A percentile compares a stretch with the other conserved stretches of the same genome.
These are phyloP conservation scores for Operophtera brumata DNA, from an alignment of 2,888 invertebrate species.

Conservation along the genomic window DNA sequence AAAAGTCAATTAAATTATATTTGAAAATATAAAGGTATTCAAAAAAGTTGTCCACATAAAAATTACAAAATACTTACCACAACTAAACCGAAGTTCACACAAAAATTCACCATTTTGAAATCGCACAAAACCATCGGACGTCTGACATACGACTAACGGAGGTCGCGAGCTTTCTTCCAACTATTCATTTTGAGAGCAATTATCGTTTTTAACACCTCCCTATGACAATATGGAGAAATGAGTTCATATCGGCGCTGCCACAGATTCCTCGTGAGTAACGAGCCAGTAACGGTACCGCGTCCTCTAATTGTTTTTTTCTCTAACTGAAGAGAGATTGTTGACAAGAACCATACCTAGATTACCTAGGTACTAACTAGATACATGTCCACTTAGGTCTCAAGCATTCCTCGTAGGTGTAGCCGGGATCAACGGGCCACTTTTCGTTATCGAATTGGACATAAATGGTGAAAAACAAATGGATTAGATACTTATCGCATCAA, in stretches of 20 bases:
- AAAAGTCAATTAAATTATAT: neutral
- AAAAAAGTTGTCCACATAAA: too few relatives aligned
- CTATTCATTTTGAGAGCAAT: conserved; percentile 53
- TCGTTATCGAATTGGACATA: too few relatives aligned
- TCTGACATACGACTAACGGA: conserved; percentile 54
- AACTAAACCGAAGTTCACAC: conserved; percentile 10
- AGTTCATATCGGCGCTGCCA: conserved; percentile 55
- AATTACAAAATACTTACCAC: conserved; percentile 26
- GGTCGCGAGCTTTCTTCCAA: conserved; percentile 50
- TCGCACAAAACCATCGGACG: conserved; percentile 31
- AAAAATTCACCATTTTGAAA: conserved; percentile 23
- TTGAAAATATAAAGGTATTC: neutral
- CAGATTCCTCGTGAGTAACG: conserved; percentile 34
- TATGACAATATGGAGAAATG: conserved; percentile 50
- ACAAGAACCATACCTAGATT: neutral
- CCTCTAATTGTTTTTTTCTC: conserved; percentile 10
- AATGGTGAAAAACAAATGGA: too few relatives aligned
- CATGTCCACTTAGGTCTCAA: too few relatives aligned
- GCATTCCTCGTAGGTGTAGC: too few relatives aligned
- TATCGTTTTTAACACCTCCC: conserved; percentile 66
- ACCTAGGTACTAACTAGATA: too few relatives aligned
- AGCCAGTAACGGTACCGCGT: conserved; percentile 38
- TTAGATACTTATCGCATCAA: too few relatives aligned
- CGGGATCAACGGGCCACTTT: too few relatives aligned
- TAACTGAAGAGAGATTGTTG: conserved; percentile 5